Evolutionary conservation across 2,888 invertebrate genomes (phyloP).

Genomic region (Drosophila monieri): DNA sequence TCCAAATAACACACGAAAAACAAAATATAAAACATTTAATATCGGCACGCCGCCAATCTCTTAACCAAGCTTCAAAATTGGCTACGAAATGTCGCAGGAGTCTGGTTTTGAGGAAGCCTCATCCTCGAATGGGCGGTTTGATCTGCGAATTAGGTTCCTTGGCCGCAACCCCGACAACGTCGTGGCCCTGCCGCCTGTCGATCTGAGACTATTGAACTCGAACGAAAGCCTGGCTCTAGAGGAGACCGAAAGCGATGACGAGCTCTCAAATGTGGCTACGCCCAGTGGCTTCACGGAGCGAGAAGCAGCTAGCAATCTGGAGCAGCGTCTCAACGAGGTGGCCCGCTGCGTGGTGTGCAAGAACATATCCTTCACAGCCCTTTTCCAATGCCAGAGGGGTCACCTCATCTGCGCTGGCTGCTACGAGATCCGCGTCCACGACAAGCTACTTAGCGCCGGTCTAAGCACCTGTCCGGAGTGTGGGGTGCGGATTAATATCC

Average conservation of each 20-base stretch:
- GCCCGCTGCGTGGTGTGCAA: conserved; percentile 37
- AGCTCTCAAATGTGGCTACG: conserved; percentile 33
- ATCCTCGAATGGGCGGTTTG: neutral
- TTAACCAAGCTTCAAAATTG: neutral
- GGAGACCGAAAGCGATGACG: conserved; percentile 9
- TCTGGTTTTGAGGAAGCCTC: neutral
- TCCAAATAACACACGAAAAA: neutral
- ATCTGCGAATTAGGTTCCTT: neutral
- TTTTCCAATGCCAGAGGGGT: conserved; percentile 30
- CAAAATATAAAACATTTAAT: neutral
- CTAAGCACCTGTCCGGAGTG: conserved; percentile 52
- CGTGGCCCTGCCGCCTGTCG: neutral
- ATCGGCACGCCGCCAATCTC: neutral
- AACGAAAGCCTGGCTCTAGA: neutral
- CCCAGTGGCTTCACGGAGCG: neutral
- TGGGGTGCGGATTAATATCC: conserved; percentile 37
- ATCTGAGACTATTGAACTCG: neutral
- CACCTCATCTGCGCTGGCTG: conserved; percentile 54
- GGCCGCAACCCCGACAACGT: neutral
- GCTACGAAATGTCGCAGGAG: neutral
- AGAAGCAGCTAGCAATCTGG: neutral
- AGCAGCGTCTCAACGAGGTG: neutral
- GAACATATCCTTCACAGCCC: conserved; percentile 11
- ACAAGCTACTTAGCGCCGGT: conserved; percentile 33
- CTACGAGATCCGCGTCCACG: conserved; percentile 47